A percentile compares a stretch with the other conserved stretches of the same genome.
phyloP scores from a whole-genome alignment of 2,888 invertebrate genomes.

The Drosophila mercatorum region DNA sequence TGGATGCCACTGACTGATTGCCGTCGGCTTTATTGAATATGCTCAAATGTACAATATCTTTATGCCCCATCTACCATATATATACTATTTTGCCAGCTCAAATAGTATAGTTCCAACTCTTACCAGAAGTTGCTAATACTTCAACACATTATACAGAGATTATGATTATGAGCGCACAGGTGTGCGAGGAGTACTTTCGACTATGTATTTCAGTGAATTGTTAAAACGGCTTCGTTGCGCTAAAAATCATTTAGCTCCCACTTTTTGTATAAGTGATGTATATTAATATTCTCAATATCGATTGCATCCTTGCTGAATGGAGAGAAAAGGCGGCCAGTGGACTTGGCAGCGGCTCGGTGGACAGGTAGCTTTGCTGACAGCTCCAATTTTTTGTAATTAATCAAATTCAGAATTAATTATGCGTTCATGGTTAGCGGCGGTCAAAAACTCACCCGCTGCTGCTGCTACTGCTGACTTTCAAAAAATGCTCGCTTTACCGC shows the following conservation, averaged over 20 bases:
- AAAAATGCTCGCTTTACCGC: constrained; percentile 15
- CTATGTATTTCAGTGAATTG: not conserved
- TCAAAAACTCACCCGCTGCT: constrained; percentile 16
- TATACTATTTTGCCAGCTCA: not conserved
- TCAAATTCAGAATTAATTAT: constrained; percentile 75
- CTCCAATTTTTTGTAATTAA: constrained; percentile 61
- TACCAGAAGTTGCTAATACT: too few relatives aligned
- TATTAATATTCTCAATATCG: constrained; percentile 7
- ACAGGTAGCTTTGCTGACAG: constrained; percentile 11
- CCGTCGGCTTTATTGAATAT: constrained; percentile 43
- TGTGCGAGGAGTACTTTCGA: not conserved
- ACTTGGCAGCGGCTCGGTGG: not conserved
- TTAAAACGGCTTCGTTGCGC: not conserved
- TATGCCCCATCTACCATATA: not conserved
- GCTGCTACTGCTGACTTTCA: constrained; percentile 10
- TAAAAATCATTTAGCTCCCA: not conserved
- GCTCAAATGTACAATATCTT: constrained; percentile 19
- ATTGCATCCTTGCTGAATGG: not conserved
- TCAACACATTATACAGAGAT: not conserved
- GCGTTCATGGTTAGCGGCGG: constrained; percentile 37
- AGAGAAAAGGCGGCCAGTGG: not conserved
- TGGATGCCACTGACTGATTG: not conserved
- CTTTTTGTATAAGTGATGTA: not conserved
- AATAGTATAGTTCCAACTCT: not conserved
- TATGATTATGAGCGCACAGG: not conserved